Conservation (phyloP, 2,888 invertebrate genomes). For the Xylophagus ater region DNA sequence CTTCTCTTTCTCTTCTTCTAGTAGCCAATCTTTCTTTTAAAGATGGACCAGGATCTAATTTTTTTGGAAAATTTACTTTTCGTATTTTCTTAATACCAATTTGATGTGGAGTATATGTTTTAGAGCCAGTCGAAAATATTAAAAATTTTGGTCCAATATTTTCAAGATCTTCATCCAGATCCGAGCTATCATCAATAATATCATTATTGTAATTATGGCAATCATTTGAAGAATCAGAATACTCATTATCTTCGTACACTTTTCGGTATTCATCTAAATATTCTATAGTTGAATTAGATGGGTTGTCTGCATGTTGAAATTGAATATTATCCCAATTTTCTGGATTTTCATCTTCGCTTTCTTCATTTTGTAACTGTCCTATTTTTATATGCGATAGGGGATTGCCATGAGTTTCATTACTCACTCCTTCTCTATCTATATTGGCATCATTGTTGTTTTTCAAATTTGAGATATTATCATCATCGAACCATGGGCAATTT, state of each 20-base stretch:
- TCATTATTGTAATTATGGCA: slow-evolving; percentile 22
- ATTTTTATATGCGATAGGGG: slow-evolving; percentile 30
- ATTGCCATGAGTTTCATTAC: slow-evolving; percentile 25
- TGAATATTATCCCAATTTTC: neutral
- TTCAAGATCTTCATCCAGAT: slow-evolving; percentile 47
- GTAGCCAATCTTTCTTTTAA: slow-evolving; percentile 54
- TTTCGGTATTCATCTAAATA: slow-evolving; percentile 51
- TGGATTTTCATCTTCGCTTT: slow-evolving; percentile 20
- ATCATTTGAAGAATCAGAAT: slow-evolving; percentile 19
- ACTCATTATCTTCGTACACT: slow-evolving; percentile 21
- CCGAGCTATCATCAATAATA: slow-evolving; percentile 36
- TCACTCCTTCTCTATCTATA: slow-evolving; percentile 6
- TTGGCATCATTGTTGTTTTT: slow-evolving; percentile 5
- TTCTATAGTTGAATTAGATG: slow-evolving; percentile 38
- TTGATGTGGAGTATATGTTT: slow-evolving; percentile 77
- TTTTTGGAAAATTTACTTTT: slow-evolving; percentile 54
- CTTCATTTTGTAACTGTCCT: slow-evolving; percentile 20
- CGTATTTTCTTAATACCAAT: slow-evolving; percentile 67
- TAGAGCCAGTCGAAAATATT: slow-evolving; percentile 72
- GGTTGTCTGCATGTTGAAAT: slow-evolving; percentile 1
- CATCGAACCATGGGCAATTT: slow-evolving; percentile 46
- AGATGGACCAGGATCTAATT: slow-evolving; percentile 56
- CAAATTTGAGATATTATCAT: slow-evolving; percentile 28
- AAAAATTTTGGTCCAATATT: slow-evolving; percentile 51
- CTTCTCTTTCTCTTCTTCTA: slow-evolving; percentile 43